Evolutionary conservation across 1,140 invertebrate genomes (phyloP).

Genomic region (Drosophila melanica): DNA sequence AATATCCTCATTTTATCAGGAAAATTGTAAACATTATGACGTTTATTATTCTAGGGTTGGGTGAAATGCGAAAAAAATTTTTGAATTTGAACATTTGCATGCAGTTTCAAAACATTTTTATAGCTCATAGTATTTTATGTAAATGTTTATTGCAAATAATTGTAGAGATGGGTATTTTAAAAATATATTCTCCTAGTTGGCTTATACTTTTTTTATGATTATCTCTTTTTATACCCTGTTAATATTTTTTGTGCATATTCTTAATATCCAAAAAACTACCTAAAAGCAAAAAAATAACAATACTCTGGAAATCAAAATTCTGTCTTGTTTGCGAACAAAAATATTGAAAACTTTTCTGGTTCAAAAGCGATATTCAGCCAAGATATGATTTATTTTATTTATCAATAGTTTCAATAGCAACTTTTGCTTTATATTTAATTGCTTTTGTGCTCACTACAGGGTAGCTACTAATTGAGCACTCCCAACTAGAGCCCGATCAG

Average conservation of each 20-base stretch:
- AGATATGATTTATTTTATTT: no score
- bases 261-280: neutral
- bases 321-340: no score
- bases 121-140: conserved; percentile 35
- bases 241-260: neutral
- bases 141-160: conserved; percentile 11
- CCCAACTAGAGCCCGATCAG: conserved; percentile 1
- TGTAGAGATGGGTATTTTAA: conserved; percentile 1
- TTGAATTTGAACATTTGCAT: conserved; percentile 42
- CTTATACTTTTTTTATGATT: conserved; percentile 2
- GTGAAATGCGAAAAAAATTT: neutral
- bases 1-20: conserved; percentile 23
- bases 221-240: conserved; percentile 9
- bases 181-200: neutral
- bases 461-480: neutral
- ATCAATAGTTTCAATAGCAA: no score
- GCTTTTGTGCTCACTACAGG: neutral
- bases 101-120: conserved; percentile 48
- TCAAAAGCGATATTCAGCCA: no score
- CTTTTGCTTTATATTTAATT: no score
- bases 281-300: neutral
- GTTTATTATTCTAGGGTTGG: conserved; percentile 17
- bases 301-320: no score
- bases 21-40: neutral
- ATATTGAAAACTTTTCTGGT: no score